A percentile compares a stretch with the other conserved stretches of the same genome.
These are phyloP conservation scores for Peromyscus melanophrys DNA, from an alignment of 2,797 vertebrate species.

Conservation along the genomic window DNA sequence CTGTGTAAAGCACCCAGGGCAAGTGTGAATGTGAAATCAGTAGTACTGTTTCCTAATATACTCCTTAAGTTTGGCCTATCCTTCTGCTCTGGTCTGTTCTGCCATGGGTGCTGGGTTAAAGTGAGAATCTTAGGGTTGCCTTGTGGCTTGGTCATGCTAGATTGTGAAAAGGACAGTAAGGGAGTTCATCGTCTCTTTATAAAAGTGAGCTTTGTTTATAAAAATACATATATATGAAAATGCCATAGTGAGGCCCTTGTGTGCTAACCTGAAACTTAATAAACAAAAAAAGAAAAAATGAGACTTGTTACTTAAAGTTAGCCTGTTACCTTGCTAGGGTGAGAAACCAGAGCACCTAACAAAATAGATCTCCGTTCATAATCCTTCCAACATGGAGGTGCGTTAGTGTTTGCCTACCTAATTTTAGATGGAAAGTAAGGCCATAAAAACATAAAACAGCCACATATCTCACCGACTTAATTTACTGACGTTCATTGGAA, in stretches of 20 bases:
- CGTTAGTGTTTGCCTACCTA: neutral
- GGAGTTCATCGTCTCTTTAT: neutral
- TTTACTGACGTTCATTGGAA: neutral
- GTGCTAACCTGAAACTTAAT: neutral
- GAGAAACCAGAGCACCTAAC: conserved; percentile 4
- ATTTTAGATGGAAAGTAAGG: conserved; percentile 41
- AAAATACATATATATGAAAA: neutral
- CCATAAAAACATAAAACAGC: neutral
- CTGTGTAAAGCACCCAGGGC: neutral
- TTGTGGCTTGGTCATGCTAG: conserved; percentile 58
- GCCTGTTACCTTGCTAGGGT: neutral
- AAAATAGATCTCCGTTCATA: neutral
- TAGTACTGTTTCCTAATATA: neutral
- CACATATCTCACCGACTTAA: neutral
- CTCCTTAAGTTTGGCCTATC: neutral
- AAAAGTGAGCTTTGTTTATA: neutral
- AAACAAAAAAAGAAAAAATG: neutral
- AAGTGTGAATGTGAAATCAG: neutral
- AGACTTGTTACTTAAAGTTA: conserved; percentile 42
- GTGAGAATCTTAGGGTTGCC: conserved; percentile 60
- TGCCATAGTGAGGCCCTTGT: neutral
- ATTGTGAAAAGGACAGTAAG: conserved; percentile 52
- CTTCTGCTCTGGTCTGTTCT: neutral
- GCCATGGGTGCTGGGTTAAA: neutral
- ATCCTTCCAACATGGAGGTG: neutral